These are phyloP conservation scores for Lissocephala sabroskyi DNA, from an alignment of 2,888 invertebrate species.

Conservation along the genomic window DNA sequence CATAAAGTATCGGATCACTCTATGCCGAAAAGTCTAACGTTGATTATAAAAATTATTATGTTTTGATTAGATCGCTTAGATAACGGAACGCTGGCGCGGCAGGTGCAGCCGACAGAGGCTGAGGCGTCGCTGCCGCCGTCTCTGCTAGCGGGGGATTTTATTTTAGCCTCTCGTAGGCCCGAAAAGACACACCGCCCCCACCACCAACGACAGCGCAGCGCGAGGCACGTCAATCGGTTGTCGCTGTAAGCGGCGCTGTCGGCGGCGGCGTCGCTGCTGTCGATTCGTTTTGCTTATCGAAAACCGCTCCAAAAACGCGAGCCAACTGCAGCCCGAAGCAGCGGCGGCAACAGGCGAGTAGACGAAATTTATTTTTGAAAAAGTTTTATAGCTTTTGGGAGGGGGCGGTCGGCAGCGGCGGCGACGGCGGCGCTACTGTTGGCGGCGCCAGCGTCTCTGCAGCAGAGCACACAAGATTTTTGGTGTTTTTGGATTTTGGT, in stretches of 20 bases:
- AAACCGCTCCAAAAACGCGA: constrained; percentile 14
- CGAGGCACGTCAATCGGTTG: too few relatives aligned
- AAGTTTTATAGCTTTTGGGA: background rate
- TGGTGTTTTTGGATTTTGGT: constrained; percentile 10
- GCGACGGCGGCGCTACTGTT: background rate
- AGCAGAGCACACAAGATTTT: background rate
- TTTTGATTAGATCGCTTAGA: constrained; percentile 34
- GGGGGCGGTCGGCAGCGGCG: background rate
- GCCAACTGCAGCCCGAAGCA: background rate
- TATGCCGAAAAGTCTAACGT: too few relatives aligned
- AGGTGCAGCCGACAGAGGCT: too few relatives aligned
- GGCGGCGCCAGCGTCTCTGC: background rate
- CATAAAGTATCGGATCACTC: too few relatives aligned
- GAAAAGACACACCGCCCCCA: too few relatives aligned
- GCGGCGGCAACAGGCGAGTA: background rate
- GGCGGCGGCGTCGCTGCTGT: constrained; percentile 16
- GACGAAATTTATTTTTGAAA: constrained; percentile 4
- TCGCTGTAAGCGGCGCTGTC: constrained; percentile 3
- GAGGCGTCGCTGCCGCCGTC: constrained; percentile 8
- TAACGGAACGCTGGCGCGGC: constrained; percentile 8
- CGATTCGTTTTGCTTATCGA: constrained; percentile 28
- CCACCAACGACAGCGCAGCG: too few relatives aligned
- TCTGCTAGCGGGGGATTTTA: too few relatives aligned
- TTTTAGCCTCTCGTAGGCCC: too few relatives aligned
- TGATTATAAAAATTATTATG: constrained; percentile 44